Base-by-base conservation (phyloP, 2,888 invertebrate species). In the Ametastegia equiseti region DNA sequence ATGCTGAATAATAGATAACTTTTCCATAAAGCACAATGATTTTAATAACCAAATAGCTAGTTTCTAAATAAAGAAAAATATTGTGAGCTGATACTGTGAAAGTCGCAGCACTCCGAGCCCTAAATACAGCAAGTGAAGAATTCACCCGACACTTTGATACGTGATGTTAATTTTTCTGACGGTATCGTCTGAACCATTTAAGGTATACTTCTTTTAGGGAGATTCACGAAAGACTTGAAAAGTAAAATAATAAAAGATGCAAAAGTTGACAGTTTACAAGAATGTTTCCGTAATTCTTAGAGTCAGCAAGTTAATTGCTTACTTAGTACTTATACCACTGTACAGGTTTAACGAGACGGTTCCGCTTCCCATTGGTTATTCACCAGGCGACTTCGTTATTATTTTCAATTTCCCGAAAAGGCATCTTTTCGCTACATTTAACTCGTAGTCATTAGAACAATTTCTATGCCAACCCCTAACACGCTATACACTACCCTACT, bases 281-380 rank as follows among this genome's bases (percentile, higher is more conserved):
- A 67, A 39, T 19, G 19, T 67, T n/a, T 42, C 67, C 5, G 39
- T 67, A 67, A 67, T 67, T 67, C 67, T 39, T n/a, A 23, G 39
- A 67, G 67, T 67, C 67, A 23, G 39, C 19, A 67, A 39, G 39
- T 67, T 67, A 67, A 67, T 67, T 67, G 67, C 67, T 42, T 67
- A 39, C 67, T 23, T 67, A 67, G 15, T 60, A 60, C 60, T 60
- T 60, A n/a, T n/a, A 60, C 60, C 15, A 60, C 60, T 60, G 30
- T 27, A 60, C 30, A 30, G 30, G 13, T 60, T 60, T 60, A 60
- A 67, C 36, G 36, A 67, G 19, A 23, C 36, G 13, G 9, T 39
- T n/a, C 19, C 36, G 19, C 15, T 39, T 11, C 19, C 36, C 19
- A 67, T 67, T 67, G 67, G n/a, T 19, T 39, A 19, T 67, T n/a